Base-by-base conservation (phyloP, 2,797 vertebrate species). In the Pyrocephalus nanus region DNA sequence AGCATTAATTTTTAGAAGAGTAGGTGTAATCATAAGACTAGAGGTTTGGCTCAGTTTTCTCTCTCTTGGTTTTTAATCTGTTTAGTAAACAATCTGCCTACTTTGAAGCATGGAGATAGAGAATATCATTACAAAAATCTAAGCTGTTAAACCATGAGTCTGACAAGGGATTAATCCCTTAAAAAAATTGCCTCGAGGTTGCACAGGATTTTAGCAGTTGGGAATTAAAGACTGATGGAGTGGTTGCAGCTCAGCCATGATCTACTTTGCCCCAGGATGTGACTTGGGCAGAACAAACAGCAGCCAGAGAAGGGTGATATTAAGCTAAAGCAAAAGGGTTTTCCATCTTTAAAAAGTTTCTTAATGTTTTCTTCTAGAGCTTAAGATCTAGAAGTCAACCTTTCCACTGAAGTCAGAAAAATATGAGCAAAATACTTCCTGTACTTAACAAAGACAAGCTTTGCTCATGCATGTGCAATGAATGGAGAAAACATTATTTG, bases 121-220 rank as follows among this genome's bases (percentile, higher is more conserved):
- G 60, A 74, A 60, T 48, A 73, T 55, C 4, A 16, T 76, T 93
- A 74, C 69, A 64, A 88, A 93, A 64, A 0, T 6, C 30, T 40
- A 38, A 62, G 42, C 29, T 70, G 36, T 77, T 86, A 83, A 92
- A 67, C 34, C 57, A 55, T 29, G 61, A 93, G 53, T 27, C 53
- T 85, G 77, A 92, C 80, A 90, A 92, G 38, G 38, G 53, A 77
- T 89, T 91, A 89, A 74, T 82, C 82, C 53, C 54, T 61, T 78
- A 11, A 79, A 93, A 90, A 90, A 88, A 76, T 12, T 27, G 48
- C 65, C 57, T 51, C 21, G 64, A 69, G 70, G 53, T 91, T 90
- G 38, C 25, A 57, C 53, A 76, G 50, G 43, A 85, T 87, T 96
- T 93, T 61, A 89, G 29, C 62, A 89, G 32, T 61, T 87, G 48